Evolutionary conservation across 2,797 vertebrate species (phyloP), one percentile per base, ranked within the genome.

Genomic region (Coccyzus lansbergi): DNA sequence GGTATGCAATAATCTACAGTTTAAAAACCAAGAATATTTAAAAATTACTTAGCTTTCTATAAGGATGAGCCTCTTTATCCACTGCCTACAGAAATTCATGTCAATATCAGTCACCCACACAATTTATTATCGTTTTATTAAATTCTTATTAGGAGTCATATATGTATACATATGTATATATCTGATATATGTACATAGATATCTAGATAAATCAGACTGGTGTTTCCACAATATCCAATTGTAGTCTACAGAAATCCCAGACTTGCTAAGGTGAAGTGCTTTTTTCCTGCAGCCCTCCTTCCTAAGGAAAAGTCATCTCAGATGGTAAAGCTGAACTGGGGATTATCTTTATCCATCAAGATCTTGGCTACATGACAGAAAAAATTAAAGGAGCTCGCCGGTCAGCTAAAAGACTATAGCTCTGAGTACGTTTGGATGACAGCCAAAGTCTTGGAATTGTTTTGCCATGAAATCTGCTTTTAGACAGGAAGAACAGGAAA

Each of bases 381-480:
- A 97, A 97, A 93, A 89, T 95, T 95, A 93, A 93, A 94, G 88
- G 55, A 86, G 51, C 67, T 80, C 79, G 59, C 74, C 51, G 91
- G 92, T 88, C 86, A 93, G 84, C 90, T 95, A 81, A 83, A 94
- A 90, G 91, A 81, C 95, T 90, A 78, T 91, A 63, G 91, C 77
- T 88, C 76, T 44, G 76, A 97, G 79, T 88, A 70, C 42, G 63
- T 70, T 75, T 97, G 95, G 95, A 95, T 67, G 80, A 88, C 91
- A 38, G 95, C 92, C 96, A 95, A 96, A 93, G 89, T 91, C 94
- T 82, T 94, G 93, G 92, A 90, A 97, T 96, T 97, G 93, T 96
- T 97, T 95, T 90, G 94, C 92, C 95, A 96, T 96, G 93, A 95
- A 95, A 97, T 95, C 89, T 96, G 82, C 93, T 95, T 97, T 97